A percentile compares a stretch with the other conserved stretches of the same genome.
Conservation (phyloP, 2,888 invertebrate species). For the Leptinotarsa peninsularis region DNA sequence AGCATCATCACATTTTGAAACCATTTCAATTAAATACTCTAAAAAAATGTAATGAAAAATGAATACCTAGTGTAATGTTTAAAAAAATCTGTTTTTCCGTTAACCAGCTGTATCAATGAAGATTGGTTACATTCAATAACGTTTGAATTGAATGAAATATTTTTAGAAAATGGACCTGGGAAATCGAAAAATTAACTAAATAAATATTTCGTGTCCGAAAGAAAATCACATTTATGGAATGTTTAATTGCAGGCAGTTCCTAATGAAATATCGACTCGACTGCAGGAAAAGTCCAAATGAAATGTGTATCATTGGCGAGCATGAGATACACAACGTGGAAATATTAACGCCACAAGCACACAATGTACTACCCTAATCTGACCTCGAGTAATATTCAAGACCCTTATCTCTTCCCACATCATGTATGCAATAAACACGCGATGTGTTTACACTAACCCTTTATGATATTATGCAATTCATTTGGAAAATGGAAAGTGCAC, state of each 20-base stretch:
- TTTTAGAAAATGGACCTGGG: not conserved
- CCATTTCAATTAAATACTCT: too few species aligned
- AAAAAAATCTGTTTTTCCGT: too few species aligned
- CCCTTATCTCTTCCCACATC: constrained; percentile 52
- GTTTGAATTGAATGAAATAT: too few species aligned
- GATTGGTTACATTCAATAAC: too few species aligned
- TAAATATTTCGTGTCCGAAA: not conserved
- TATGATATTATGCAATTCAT: constrained; percentile 52
- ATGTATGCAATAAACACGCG: constrained; percentile 47
- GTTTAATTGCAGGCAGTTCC: not conserved
- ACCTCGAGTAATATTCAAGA: constrained; percentile 56
- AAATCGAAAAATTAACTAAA: too few species aligned
- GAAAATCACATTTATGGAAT: constrained; percentile 10
- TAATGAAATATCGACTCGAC: not conserved
- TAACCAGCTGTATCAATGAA: too few species aligned
- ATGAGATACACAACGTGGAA: constrained; percentile 32
- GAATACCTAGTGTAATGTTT: too few species aligned
- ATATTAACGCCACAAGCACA: constrained; percentile 32
- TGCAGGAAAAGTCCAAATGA: not conserved
- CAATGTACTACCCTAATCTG: constrained; percentile 54
- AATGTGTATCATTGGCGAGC: constrained; percentile 3
- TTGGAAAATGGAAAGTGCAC: constrained; percentile 52
- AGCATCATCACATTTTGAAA: too few species aligned
- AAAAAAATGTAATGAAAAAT: too few species aligned
- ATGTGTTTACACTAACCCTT: constrained; percentile 52